These are phyloP conservation scores for Cerastis leucographa DNA, from an alignment of 2,888 invertebrate genomes.

Conservation along the genomic window DNA sequence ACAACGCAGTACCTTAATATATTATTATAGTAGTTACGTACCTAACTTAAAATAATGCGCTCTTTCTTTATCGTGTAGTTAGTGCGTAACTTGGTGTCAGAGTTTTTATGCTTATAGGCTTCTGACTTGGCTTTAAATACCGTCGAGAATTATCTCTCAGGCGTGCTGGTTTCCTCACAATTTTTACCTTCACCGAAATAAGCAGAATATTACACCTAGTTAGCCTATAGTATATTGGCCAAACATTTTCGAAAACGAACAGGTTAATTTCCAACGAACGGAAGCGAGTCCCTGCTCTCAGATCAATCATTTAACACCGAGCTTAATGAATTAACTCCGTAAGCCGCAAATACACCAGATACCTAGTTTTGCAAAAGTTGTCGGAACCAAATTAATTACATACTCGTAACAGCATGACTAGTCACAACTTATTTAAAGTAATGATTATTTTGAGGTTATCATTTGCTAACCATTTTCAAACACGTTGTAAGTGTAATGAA, in stretches of 20 bases:
- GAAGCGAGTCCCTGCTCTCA: conserved; percentile 26
- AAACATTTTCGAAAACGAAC: conserved; percentile 8
- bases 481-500: neutral
- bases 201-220: no score
- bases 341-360: conserved; percentile 15
- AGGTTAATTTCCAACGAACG: conserved; percentile 19
- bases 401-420: neutral
- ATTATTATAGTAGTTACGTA: neutral
- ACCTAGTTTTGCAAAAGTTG: conserved; percentile 26
- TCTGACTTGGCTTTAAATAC: no score
- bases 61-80: neutral
- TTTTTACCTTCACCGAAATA: no score
- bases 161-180: no score
- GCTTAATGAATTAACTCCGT: conserved; percentile 38
- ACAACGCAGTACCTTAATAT: neutral
- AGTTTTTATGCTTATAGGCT: no score
- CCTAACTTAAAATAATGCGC: neutral
- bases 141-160: no score
- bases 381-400: conserved; percentile 8
- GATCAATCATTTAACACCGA: conserved; percentile 47
- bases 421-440: neutral
- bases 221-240: neutral
- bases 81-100: no score
- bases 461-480: neutral
- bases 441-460: neutral